phyloP scores from a whole-genome alignment of 2,888 invertebrate species.

The Meliscaeva auricollis region DNA sequence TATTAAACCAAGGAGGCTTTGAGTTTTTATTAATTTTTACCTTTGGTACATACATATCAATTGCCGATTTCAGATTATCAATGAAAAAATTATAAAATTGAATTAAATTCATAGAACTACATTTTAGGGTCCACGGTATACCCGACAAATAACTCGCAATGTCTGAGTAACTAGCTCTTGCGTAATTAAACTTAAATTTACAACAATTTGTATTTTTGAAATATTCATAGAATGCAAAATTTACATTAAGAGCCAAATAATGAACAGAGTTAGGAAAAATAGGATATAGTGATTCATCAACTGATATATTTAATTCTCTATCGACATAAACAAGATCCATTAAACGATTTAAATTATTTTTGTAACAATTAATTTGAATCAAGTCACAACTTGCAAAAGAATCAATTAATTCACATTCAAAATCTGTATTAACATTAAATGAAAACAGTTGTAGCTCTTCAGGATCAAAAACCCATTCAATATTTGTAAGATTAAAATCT shows the following conservation, averaged over 20 bases:
- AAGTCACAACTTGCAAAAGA: slow-evolving; percentile 23
- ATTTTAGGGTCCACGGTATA: no score
- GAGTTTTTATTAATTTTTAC: no score
- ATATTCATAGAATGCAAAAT: no score
- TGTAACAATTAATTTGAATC: slow-evolving; percentile 17
- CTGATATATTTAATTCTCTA: slow-evolving; percentile 13
- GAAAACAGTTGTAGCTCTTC: slow-evolving; percentile 11
- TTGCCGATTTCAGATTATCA: no score
- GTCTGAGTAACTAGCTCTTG: no score
- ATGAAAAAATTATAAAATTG: no score
- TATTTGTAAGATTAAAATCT: slow-evolving; percentile 30
- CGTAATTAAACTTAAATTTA: no score
- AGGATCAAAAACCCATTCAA: slow-evolving; percentile 25
- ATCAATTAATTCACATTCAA: slow-evolving; percentile 24
- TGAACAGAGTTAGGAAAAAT: slow-evolving; percentile 3
- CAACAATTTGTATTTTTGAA: no score
- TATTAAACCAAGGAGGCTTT: no score
- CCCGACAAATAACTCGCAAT: no score
- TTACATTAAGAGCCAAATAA: neutral
- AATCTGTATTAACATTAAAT: slow-evolving; percentile 23
- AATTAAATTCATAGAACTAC: no score
- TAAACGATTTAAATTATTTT: slow-evolving; percentile 12
- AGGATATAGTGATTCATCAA: slow-evolving; percentile 1
- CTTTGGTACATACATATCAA: no score
- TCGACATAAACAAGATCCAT: slow-evolving; percentile 19